Conservation (phyloP, 2,797 vertebrate species). For the Onychomys torridus region DNA sequence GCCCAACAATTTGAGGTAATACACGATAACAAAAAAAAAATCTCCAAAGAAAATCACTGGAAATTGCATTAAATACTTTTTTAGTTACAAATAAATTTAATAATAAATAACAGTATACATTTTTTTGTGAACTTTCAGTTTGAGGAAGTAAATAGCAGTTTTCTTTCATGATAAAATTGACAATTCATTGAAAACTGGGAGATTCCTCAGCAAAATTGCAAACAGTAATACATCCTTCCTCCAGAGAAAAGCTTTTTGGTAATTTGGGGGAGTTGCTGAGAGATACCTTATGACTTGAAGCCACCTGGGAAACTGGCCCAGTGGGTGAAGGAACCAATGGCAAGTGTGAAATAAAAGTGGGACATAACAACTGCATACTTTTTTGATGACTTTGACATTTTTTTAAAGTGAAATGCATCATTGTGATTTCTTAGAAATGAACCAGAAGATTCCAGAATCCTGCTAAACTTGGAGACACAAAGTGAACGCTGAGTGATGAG, state of each 20-base stretch:
- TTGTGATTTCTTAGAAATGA: not conserved
- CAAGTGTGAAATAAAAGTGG: not conserved
- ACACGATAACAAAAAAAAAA: slow-evolving; percentile 66
- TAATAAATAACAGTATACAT: not conserved
- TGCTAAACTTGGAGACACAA: too few relatives aligned
- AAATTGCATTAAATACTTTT: slow-evolving; percentile 65
- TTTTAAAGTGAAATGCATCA: not conserved
- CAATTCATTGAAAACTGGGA: slow-evolving; percentile 61
- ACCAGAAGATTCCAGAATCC: not conserved
- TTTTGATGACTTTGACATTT: not conserved
- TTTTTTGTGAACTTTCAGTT: slow-evolving; percentile 65
- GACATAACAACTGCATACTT: not conserved
- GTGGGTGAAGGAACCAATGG: not conserved
- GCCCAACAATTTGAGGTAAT: slow-evolving; percentile 61
- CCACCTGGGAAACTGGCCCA: not conserved
- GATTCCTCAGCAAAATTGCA: slow-evolving; percentile 18
- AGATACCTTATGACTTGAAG: not conserved
- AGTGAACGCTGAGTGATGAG: not conserved
- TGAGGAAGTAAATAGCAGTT: slow-evolving; percentile 35
- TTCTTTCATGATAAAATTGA: slow-evolving; percentile 47
- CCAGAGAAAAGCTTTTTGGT: slow-evolving; percentile 1
- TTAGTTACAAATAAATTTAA: slow-evolving; percentile 71
- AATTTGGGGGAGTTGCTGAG: not conserved
- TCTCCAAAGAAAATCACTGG: slow-evolving; percentile 69
- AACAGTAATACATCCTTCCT: slow-evolving; percentile 6